These are phyloP conservation scores for Noctua comes DNA, from an alignment of 2,888 invertebrate species.

Conservation along the genomic window DNA sequence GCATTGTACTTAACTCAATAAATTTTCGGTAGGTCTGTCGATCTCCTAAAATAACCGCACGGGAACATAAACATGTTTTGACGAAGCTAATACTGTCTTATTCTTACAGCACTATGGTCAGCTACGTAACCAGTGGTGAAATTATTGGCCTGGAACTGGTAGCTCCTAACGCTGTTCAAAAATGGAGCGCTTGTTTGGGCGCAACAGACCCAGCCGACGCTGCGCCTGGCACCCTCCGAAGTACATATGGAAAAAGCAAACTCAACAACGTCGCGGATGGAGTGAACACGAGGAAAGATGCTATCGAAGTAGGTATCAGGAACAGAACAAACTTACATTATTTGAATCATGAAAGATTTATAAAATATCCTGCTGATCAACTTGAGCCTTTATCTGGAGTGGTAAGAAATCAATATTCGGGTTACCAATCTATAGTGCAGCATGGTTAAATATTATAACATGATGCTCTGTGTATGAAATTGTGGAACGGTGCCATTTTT, in stretches of 20 bases:
- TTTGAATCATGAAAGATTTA: not conserved
- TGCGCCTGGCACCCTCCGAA: constrained; percentile 91
- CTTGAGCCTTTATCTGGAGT: too few relatives aligned
- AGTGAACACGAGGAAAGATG: constrained; percentile 91
- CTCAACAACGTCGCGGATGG: constrained; percentile 93
- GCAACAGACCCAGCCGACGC: constrained; percentile 91
- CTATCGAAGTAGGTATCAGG: constrained; percentile 75
- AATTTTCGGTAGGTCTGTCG: too few relatives aligned
- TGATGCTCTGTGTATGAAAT: too few relatives aligned
- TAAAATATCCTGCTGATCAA: too few relatives aligned
- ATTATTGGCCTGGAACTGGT: constrained; percentile 94
- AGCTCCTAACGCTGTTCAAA: constrained; percentile 92
- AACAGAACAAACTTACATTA: not conserved
- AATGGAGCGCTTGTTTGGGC: constrained; percentile 92
- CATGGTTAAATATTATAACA: too few relatives aligned
- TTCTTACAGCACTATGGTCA: constrained; percentile 89
- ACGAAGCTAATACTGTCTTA: too few relatives aligned
- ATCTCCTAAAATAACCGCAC: too few relatives aligned
- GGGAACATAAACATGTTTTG: not conserved
- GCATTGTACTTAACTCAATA: too few relatives aligned
- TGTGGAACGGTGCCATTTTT: too few relatives aligned
- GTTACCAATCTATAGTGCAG: too few relatives aligned
- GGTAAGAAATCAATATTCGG: too few relatives aligned
- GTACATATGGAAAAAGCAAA: constrained; percentile 91
- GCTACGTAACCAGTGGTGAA: constrained; percentile 93